These are phyloP conservation scores for Neolamprologus falcicula DNA, from an alignment of 2,113 vertebrate species.

Conservation along the genomic window DNA sequence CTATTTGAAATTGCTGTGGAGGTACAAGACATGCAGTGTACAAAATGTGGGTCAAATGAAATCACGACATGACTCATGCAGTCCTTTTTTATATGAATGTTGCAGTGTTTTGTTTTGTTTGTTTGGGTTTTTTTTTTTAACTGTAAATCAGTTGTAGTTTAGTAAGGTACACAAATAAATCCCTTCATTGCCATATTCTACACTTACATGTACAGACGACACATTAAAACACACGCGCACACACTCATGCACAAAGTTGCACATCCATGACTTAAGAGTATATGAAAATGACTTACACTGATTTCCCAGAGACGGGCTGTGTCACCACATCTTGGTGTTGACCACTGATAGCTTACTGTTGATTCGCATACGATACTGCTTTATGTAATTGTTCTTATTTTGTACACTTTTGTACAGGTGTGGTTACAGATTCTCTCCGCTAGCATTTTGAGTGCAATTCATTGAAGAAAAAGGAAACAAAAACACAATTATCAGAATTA, in stretches of 20 bases:
- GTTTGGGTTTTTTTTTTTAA: neutral
- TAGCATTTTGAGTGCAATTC: neutral
- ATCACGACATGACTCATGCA: slow-evolving; percentile 35
- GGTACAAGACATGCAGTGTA: slow-evolving; percentile 66
- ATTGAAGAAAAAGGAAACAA: neutral
- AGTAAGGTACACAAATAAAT: slow-evolving; percentile 67
- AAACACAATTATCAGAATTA: neutral
- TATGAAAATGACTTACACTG: neutral
- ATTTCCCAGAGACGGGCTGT: neutral
- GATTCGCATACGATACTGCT: neutral
- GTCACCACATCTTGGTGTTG: neutral
- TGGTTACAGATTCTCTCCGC: neutral
- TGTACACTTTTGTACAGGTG: neutral
- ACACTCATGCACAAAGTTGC: neutral
- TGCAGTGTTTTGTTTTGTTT: slow-evolving; percentile 39
- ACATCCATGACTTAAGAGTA: neutral
- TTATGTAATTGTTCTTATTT: neutral
- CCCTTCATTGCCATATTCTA: slow-evolving; percentile 41
- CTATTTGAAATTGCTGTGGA: slow-evolving; percentile 50
- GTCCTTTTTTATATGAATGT: slow-evolving; percentile 65
- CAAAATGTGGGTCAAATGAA: slow-evolving; percentile 52
- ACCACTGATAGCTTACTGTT: neutral
- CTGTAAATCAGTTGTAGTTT: slow-evolving; percentile 68
- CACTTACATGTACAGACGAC: neutral
- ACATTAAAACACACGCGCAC: neutral